Evolutionary conservation across 1,140 invertebrate genomes (phyloP).

Genomic region (Lasaia peninsularis): DNA sequence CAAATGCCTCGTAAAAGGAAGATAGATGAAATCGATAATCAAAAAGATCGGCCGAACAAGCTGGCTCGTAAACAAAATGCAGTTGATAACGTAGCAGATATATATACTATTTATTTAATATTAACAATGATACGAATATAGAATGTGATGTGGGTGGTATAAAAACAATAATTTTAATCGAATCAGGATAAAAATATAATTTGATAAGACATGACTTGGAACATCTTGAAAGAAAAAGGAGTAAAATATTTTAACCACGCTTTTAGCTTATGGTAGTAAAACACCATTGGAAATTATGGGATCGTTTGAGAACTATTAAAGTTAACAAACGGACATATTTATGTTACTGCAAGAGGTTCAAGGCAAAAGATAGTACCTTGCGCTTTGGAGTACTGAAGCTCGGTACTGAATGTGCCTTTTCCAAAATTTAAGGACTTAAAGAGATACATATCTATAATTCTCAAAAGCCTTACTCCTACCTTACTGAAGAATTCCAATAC

Average conservation of each 20-base stretch:
- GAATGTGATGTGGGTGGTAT: constrained; percentile 1
- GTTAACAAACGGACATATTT: constrained; percentile 12
- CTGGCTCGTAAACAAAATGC: too few species aligned
- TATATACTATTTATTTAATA: constrained; percentile 13
- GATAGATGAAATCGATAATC: too few species aligned
- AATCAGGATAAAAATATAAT: constrained; percentile 4
- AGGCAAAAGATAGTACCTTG: constrained; percentile 28
- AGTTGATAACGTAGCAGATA: too few species aligned
- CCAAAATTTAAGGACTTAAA: constrained; percentile 43
- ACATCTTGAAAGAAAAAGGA: neutral
- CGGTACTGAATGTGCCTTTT: constrained; percentile 29
- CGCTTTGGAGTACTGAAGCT: constrained; percentile 28
- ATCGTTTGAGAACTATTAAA: constrained; percentile 27
- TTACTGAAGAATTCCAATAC: constrained; percentile 43
- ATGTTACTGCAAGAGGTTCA: constrained; percentile 25
- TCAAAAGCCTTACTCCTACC: constrained; percentile 40
- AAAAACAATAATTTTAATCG: constrained; percentile 11
- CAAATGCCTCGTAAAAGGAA: too few species aligned
- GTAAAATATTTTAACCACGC: constrained; percentile 9
- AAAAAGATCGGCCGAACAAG: too few species aligned
- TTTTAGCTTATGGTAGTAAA: constrained; percentile 28
- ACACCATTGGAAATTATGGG: constrained; percentile 28
- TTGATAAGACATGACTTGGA: constrained; percentile 7
- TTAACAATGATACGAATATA: constrained; percentile 5
- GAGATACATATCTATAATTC: constrained; percentile 38